Evolutionary conservation across 2,888 invertebrate species (phyloP).

Genomic region (Electrophaes corylata): DNA sequence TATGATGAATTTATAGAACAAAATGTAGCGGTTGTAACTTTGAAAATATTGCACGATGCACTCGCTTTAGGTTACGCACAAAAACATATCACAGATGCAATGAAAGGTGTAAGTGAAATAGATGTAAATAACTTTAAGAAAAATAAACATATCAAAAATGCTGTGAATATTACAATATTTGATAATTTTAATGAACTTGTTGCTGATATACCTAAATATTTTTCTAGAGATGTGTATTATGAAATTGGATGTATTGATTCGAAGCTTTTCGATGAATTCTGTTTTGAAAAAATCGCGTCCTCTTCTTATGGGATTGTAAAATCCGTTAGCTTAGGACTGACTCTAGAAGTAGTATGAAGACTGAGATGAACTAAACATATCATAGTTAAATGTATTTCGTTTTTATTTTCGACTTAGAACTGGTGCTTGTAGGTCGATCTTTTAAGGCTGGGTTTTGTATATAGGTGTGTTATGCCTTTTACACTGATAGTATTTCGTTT

Average conservation of each 20-base stretch:
- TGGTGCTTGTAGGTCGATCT: slow-evolving; percentile 84
- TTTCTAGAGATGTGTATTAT: slow-evolving; percentile 83
- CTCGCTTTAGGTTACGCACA: slow-evolving; percentile 78
- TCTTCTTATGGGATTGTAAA: slow-evolving; percentile 81
- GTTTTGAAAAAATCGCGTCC: slow-evolving; percentile 81
- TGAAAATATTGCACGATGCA: slow-evolving; percentile 68
- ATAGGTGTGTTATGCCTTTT: slow-evolving; percentile 79
- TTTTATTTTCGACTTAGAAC: slow-evolving; percentile 81
- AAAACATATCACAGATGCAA: slow-evolving; percentile 61
- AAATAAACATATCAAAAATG: slow-evolving; percentile 81
- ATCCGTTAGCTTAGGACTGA: slow-evolving; percentile 82
- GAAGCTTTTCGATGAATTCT: slow-evolving; percentile 76
- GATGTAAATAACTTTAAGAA: slow-evolving; percentile 71
- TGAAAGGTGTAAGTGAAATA: slow-evolving; percentile 65
- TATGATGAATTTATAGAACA: slow-evolving; percentile 71
- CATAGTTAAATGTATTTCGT: slow-evolving; percentile 76
- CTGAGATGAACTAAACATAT: slow-evolving; percentile 82
- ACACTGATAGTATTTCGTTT: slow-evolving; percentile 68
- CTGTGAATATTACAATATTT: slow-evolving; percentile 84
- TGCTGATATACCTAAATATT: slow-evolving; percentile 82
- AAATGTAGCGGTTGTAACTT: slow-evolving; percentile 65
- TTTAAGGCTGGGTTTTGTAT: slow-evolving; percentile 82
- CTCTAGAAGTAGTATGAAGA: slow-evolving; percentile 82
- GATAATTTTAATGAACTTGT: slow-evolving; percentile 79
- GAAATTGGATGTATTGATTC: slow-evolving; percentile 74